phyloP scores from a whole-genome alignment of 2,113 vertebrate genomes.

The Phalacrocorax aristotelis region DNA sequence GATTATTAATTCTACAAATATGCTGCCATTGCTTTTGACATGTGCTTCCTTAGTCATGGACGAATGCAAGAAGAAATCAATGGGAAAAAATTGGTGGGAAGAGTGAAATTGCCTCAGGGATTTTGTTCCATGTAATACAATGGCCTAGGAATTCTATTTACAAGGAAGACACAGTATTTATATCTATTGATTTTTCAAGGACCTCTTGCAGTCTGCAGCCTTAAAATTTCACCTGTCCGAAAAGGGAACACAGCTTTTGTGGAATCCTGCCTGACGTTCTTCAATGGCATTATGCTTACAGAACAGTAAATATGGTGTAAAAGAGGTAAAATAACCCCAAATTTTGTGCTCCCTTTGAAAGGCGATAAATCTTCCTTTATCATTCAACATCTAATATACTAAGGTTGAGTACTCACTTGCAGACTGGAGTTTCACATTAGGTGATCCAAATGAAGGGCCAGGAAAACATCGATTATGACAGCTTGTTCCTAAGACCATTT shows the following conservation, averaged over 20 bases:
- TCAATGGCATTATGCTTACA: neutral
- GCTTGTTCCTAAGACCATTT: neutral
- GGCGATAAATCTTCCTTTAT: neutral
- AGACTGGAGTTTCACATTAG: neutral
- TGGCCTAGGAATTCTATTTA: slow-evolving; percentile 1
- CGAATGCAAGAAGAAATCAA: slow-evolving; percentile 35
- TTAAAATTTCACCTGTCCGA: slow-evolving; percentile 19
- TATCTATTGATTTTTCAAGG: slow-evolving; percentile 17
- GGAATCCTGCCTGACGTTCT: neutral
- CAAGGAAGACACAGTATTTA: slow-evolving; percentile 7
- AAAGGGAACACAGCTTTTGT: neutral
- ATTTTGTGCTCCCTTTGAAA: neutral
- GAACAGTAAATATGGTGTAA: neutral
- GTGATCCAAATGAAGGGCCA: neutral
- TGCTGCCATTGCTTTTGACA: slow-evolving; percentile 31
- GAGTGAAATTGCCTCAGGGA: slow-evolving; percentile 10
- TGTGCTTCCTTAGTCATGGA: slow-evolving; percentile 20
- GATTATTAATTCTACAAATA: slow-evolving; percentile 43
- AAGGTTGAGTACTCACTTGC: neutral
- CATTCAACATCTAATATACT: neutral
- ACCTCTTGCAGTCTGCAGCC: neutral
- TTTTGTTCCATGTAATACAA: slow-evolving; percentile 33
- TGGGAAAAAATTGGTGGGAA: slow-evolving; percentile 22
- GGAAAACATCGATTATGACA: neutral
- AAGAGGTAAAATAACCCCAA: neutral